These are phyloP conservation scores for Slavum lentiscoides DNA, from an alignment of 2,888 invertebrate genomes.

Conservation along the genomic window DNA sequence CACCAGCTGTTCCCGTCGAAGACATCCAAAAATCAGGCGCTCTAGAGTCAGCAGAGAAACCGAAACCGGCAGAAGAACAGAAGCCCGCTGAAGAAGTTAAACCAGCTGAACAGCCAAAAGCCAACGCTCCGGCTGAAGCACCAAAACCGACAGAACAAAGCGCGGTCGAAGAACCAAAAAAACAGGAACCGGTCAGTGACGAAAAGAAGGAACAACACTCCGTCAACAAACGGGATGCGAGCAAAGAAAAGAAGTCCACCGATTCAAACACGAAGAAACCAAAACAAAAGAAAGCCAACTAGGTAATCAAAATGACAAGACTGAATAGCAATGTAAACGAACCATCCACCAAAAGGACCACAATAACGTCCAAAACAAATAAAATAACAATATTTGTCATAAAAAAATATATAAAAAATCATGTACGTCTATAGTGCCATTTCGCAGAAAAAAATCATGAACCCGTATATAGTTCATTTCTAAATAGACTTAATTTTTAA, in stretches of 20 bases:
- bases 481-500: constrained; percentile 35
- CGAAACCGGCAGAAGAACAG: constrained; percentile 55
- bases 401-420: constrained; percentile 25
- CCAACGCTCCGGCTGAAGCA: constrained; percentile 42
- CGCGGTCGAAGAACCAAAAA: constrained; percentile 52
- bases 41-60: constrained; percentile 56
- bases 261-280: constrained; percentile 37
- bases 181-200: constrained; percentile 54
- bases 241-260: constrained; percentile 54
- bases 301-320: constrained; percentile 52
- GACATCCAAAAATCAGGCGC: constrained; percentile 40
- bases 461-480: constrained; percentile 3
- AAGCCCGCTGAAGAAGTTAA: constrained; percentile 57
- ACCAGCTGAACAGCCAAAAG: constrained; percentile 44
- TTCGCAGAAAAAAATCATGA: constrained; percentile 1
- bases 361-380: constrained; percentile 35
- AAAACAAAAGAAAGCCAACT: constrained; percentile 38
- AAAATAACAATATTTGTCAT: constrained; percentile 43
- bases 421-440: constrained; percentile 43
- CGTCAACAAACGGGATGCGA: constrained; percentile 56
- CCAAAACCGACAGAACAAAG: constrained; percentile 55
- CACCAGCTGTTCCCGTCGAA: constrained; percentile 7
- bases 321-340: constrained; percentile 52
- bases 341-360: constrained; percentile 36
- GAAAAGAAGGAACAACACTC: constrained; percentile 54